phyloP scores from a whole-genome alignment of 1,140 invertebrate genomes.

The Drosophila subpulchrella region DNA sequence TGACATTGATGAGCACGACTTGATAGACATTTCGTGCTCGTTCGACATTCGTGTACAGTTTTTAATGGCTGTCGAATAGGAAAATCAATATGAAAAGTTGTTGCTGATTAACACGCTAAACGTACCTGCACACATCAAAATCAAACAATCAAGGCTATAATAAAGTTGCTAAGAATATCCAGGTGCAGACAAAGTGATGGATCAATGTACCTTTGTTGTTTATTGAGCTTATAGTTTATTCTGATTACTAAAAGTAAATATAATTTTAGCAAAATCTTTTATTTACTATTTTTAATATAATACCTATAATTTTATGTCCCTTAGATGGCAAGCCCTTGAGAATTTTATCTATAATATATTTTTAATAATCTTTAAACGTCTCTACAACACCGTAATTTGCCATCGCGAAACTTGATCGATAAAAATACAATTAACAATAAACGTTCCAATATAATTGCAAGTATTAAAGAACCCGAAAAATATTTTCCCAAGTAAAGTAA shows the following conservation, averaged over 20 bases:
- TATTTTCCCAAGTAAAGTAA: constrained; percentile 17
- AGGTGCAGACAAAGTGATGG: constrained; percentile 11
- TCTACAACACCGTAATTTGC: not conserved
- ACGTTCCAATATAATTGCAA: not conserved
- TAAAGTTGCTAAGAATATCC: not conserved
- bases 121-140: constrained; percentile 18
- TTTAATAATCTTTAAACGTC: not conserved
- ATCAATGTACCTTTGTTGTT: not conserved
- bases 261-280: not conserved
- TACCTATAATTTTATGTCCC: too few species aligned
- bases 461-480: constrained; percentile 4
- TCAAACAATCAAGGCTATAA: constrained; percentile 13
- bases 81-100: constrained; percentile 67
- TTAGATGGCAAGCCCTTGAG: too few species aligned
- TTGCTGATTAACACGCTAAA: constrained; percentile 63
- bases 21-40: constrained; percentile 67
- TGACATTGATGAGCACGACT: constrained; percentile 52
- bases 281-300: not conserved
- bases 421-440: not conserved
- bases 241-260: not conserved
- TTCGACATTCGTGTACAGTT: constrained; percentile 55
- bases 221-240: constrained; percentile 2
- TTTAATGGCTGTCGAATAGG: constrained; percentile 59
- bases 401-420: constrained; percentile 1
- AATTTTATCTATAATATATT: too few species aligned